Percentiles rank a stretch among this genome's conserved stretches.
Evolutionary conservation across 2,797 vertebrate genomes (phyloP).

Genomic region (Semotilus atromaculatus): DNA sequence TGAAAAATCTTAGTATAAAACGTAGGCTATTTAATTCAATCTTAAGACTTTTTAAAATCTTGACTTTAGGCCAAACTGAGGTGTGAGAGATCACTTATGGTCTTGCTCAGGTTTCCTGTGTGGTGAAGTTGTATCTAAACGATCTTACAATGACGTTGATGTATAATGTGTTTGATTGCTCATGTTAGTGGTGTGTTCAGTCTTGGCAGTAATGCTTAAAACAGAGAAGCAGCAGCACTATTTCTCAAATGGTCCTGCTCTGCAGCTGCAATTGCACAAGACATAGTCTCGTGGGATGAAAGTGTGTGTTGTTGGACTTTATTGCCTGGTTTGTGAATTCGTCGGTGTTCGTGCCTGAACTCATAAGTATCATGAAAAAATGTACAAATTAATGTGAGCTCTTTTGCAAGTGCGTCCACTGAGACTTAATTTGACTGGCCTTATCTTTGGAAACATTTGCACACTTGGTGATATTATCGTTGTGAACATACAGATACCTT

Average conservation of each 20-base stretch:
- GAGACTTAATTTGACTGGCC: neutral
- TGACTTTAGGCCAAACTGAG: too few relatives aligned
- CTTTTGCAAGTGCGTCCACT: neutral
- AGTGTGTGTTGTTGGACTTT: slow-evolving; percentile 10
- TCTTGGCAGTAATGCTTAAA: slow-evolving; percentile 1
- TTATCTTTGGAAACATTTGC: slow-evolving; percentile 13
- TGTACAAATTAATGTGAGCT: neutral
- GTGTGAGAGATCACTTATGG: slow-evolving; percentile 30
- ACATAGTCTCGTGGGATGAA: neutral
- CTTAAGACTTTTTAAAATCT: too few relatives aligned
- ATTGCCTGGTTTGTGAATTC: neutral
- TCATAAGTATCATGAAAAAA: neutral
- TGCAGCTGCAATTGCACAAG: slow-evolving; percentile 15
- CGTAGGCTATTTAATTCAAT: too few relatives aligned
- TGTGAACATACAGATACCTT: neutral
- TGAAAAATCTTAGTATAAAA: neutral
- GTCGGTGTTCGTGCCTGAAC: neutral
- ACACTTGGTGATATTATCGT: neutral
- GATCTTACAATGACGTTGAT: neutral
- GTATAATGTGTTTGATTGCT: neutral
- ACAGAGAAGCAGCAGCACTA: neutral
- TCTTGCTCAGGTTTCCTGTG: slow-evolving; percentile 6
- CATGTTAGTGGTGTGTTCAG: neutral
- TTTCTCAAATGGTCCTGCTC: neutral
- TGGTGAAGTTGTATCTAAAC: slow-evolving; percentile 11